Evolutionary conservation across 2,113 vertebrate species (phyloP).

Genomic region (Phoenicopterus ruber): DNA sequence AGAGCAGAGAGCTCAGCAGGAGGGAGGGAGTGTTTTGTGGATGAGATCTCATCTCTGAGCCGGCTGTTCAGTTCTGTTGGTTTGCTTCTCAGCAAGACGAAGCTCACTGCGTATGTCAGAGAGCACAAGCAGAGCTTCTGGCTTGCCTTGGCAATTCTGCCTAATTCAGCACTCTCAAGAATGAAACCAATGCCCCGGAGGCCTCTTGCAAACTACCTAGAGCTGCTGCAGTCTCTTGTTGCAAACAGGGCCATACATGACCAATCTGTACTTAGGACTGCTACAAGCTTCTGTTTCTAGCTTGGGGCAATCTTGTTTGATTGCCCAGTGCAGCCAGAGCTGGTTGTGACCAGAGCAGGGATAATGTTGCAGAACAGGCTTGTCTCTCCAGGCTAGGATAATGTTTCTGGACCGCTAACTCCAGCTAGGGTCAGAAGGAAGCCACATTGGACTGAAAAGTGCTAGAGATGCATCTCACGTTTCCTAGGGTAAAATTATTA

Average conservation of each 20-base stretch:
- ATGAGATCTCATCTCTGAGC: not conserved
- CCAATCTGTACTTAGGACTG: not conserved
- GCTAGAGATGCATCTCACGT: not conserved
- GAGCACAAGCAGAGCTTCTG: not conserved
- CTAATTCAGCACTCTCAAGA: not conserved
- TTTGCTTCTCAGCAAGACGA: not conserved
- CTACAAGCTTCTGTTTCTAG: not conserved
- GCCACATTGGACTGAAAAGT: not conserved
- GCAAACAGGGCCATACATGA: not conserved
- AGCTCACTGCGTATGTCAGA: not conserved
- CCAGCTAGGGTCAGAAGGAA: not conserved
- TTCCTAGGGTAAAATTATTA: not conserved
- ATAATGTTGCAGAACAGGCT: not conserved
- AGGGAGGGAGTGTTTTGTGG: not conserved
- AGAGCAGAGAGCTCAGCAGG: not conserved
- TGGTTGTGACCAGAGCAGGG: not conserved
- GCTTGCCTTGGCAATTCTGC: not conserved
- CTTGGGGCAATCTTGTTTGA: not conserved
- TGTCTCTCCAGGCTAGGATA: not conserved
- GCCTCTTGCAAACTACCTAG: not conserved
- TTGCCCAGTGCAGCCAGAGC: not conserved
- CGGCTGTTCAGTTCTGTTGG: not conserved
- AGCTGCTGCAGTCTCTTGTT: not conserved
- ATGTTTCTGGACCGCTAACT: not conserved
- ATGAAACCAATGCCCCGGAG: fast-evolving